phyloP scores from a whole-genome alignment of 2,113 vertebrate genomes.

The Okapia johnstoni region DNA sequence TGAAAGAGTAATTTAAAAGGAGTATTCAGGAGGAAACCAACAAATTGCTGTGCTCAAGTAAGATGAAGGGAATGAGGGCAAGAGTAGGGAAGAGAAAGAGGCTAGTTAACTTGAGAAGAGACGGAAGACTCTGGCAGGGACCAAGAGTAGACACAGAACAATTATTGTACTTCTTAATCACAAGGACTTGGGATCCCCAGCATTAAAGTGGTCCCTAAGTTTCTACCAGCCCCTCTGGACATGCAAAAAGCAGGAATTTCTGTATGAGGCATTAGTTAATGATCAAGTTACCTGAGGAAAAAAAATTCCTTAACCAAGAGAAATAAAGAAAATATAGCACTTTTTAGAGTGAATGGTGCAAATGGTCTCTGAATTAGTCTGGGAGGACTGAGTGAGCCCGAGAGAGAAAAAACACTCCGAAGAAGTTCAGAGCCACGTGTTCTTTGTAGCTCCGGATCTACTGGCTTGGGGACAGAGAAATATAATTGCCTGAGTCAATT shows the following conservation, averaged over 20 bases:
- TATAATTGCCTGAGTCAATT: background rate
- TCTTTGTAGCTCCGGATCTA: background rate
- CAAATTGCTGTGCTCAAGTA: background rate
- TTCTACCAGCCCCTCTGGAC: background rate
- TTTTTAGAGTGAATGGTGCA: background rate
- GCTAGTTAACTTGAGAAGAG: background rate
- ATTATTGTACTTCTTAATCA: background rate
- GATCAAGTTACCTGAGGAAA: background rate
- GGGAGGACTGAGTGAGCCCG: background rate
- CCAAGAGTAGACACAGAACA: background rate
- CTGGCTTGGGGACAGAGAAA: background rate
- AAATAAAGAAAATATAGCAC: background rate
- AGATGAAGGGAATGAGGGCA: background rate
- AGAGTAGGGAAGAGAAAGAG: background rate
- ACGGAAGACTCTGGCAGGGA: background rate
- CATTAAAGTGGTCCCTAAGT: background rate
- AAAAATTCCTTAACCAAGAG: background rate
- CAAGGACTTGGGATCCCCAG: background rate
- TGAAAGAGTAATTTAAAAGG: background rate
- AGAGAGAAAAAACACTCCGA: background rate
- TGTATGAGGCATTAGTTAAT: background rate
- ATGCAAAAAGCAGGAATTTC: background rate
- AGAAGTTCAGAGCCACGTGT: rapidly evolving
- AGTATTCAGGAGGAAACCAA: background rate
- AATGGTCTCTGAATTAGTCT: background rate